Evolutionary conservation across 53 echinoderm and acorn worm species (phyloP).

Genomic region (Glandiceps talaboti): DNA sequence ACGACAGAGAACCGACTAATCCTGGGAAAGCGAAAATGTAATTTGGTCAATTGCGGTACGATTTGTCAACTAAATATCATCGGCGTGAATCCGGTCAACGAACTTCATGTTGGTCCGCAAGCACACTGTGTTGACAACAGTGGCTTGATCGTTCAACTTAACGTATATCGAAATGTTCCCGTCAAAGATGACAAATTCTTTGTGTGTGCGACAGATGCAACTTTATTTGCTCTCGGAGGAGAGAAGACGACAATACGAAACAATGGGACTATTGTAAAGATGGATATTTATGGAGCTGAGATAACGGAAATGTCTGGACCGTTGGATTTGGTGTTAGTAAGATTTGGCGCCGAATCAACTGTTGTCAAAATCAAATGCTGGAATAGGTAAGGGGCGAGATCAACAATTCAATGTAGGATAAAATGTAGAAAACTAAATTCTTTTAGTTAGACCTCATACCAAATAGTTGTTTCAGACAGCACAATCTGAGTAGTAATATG

Average conservation of each 20-base stretch:
- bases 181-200: not conserved
- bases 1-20: not conserved
- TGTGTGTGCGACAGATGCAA: not conserved
- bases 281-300: not conserved
- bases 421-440: too few relatives aligned
- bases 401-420: too few relatives aligned
- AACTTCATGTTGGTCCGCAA: not conserved
- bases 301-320: not conserved
- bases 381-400: not conserved
- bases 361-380: not conserved
- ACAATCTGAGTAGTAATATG: too few relatives aligned
- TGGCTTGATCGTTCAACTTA: not conserved
- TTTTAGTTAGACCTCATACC: too few relatives aligned
- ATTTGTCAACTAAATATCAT: not conserved
- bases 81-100: not conserved
- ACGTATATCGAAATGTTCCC: not conserved
- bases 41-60: not conserved
- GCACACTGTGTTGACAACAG: not conserved
- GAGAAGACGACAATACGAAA: not conserved
- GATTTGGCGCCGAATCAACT: not conserved
- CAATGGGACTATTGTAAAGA: not conserved
- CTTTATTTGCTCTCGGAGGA: not conserved
- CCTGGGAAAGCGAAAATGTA: not conserved
- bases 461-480: too few relatives aligned
- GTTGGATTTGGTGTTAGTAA: not conserved